Percentiles rank a stretch among this genome's conserved stretches.
phyloP scores from a whole-genome alignment of 2,797 vertebrate species.

The Amniataba percoides region DNA sequence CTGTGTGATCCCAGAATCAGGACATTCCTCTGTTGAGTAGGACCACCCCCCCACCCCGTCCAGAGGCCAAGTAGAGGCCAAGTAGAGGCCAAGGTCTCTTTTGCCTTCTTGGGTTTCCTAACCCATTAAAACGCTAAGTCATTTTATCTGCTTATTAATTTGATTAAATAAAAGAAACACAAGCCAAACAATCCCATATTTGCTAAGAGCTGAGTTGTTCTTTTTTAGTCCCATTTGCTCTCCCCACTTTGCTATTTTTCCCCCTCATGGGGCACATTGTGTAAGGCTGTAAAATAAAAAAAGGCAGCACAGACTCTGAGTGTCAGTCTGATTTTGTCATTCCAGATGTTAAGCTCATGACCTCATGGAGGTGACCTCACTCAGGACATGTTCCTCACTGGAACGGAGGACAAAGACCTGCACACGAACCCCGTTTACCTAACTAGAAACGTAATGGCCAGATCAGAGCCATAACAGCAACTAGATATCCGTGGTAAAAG shows the following conservation, averaged over 20 bases:
- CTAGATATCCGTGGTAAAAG: conserved; percentile 55
- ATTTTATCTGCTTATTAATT: conserved; percentile 58
- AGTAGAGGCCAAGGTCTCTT: conserved; percentile 36
- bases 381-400: conserved; percentile 71
- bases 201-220: conserved; percentile 54
- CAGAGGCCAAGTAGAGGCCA: conserved; percentile 41
- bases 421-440: conserved; percentile 55
- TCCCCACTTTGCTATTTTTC: conserved; percentile 47
- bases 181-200: conserved; percentile 49
- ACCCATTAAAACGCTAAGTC: conserved; percentile 40
- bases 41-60: conserved; percentile 11
- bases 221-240: conserved; percentile 58
- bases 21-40: conserved; percentile 40
- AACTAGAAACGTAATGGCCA: conserved; percentile 51
- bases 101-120: conserved; percentile 56
- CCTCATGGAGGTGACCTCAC: conserved; percentile 82
- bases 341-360: conserved; percentile 83
- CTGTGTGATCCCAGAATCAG: conserved; percentile 57
- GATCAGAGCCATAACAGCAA: conserved; percentile 51
- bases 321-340: conserved; percentile 81
- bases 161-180: conserved; percentile 64
- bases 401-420: conserved; percentile 56
- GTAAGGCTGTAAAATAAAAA: conserved; percentile 56
- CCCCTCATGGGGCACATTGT: conserved; percentile 69
- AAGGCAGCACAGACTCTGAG: conserved; percentile 52